Percentiles rank a stretch among this genome's conserved stretches.
Conservation (phyloP, 2,888 invertebrate species). For the Asteroscopus sphinx region DNA sequence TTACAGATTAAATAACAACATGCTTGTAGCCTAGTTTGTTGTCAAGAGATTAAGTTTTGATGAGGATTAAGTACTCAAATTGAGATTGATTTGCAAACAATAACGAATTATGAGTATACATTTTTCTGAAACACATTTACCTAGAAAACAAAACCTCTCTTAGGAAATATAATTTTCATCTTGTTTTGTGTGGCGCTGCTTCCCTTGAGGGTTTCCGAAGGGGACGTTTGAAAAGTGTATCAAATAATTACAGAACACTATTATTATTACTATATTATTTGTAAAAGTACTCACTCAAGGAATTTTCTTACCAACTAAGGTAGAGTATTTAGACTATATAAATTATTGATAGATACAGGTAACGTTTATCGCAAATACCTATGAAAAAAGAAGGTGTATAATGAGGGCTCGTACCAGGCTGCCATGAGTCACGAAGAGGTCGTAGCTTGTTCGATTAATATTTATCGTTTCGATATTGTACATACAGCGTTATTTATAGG, state of each 20-base stretch:
- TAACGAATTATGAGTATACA: conserved; percentile 1
- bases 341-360: too few species aligned
- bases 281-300: background rate
- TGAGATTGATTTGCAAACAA: conserved; percentile 27
- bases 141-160: conserved; percentile 11
- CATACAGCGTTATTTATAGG: conserved; percentile 36
- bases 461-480: conserved; percentile 31
- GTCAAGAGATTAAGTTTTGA: conserved; percentile 27
- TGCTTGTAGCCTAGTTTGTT: too few species aligned
- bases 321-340: background rate
- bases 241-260: conserved; percentile 8
- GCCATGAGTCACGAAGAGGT: conserved; percentile 22
- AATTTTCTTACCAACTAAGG: background rate
- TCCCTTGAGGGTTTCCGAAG: conserved; percentile 16
- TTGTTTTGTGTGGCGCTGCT: conserved; percentile 18
- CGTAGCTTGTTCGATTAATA: conserved; percentile 16
- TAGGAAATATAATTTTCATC: conserved; percentile 10
- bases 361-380: background rate
- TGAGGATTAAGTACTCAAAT: conserved; percentile 10
- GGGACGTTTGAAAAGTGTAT: conserved; percentile 19
- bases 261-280: conserved; percentile 19
- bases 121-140: conserved; percentile 13
- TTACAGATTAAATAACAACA: too few species aligned
- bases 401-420: conserved; percentile 30
- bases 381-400: conserved; percentile 19